Evolutionary conservation across 1,140 invertebrate genomes (phyloP).

Genomic region (Wiebesia pumilae): DNA sequence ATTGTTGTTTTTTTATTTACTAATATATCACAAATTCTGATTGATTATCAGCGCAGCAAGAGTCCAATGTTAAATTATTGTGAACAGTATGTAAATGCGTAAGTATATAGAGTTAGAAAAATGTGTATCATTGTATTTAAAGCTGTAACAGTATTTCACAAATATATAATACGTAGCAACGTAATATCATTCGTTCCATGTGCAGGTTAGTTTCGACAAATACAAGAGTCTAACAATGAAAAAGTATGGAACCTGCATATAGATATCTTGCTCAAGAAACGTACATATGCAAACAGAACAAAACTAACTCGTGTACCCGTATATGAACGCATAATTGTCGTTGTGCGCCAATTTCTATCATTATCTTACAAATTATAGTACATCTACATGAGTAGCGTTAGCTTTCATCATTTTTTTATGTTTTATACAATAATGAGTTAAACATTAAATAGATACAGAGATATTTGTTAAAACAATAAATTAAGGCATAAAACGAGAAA

Average conservation of each 20-base stretch:
- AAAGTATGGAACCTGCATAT: neutral
- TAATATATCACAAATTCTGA: too few relatives aligned
- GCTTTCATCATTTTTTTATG: neutral
- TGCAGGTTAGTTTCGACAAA: neutral
- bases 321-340: neutral
- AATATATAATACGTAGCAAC: neutral
- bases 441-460: too few relatives aligned
- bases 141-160: neutral
- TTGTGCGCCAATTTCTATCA: neutral
- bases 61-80: too few relatives aligned
- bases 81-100: too few relatives aligned
- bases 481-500: neutral
- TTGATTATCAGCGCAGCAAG: too few relatives aligned
- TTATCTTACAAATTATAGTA: neutral
- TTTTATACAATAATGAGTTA: neutral
- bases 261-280: neutral
- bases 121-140: neutral
- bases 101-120: too few relatives aligned
- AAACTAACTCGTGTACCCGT: neutral
- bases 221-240: neutral
- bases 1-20: too few relatives aligned
- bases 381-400: neutral
- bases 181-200: neutral
- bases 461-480: neutral
- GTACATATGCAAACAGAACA: neutral